phyloP scores from a whole-genome alignment of 2,113 vertebrate genomes.

The Catharus minimus region DNA sequence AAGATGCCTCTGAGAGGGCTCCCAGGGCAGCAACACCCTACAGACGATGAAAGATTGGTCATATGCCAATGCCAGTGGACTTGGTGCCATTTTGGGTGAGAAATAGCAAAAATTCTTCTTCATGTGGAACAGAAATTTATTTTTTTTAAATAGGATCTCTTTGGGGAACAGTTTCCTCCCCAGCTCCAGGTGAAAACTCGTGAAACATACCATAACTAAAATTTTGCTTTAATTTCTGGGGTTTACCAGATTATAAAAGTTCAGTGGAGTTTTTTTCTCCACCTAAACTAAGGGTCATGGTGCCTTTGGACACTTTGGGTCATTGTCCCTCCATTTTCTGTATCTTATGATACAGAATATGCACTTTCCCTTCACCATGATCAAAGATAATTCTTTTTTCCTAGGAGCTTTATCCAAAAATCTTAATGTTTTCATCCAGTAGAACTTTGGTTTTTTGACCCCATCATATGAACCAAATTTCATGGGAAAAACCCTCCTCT shows the following conservation, averaged over 20 bases:
- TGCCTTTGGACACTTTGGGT: neutral
- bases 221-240: neutral
- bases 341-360: neutral
- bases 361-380: neutral
- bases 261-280: neutral
- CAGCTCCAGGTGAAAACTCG: neutral
- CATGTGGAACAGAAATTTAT: neutral
- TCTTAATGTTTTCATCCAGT: neutral
- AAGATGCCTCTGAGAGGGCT: accelerated
- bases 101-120: neutral
- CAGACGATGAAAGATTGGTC: no score
- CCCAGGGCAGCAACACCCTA: accelerated
- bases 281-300: neutral
- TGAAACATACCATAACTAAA: neutral
- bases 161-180: neutral
- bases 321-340: neutral
- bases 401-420: neutral
- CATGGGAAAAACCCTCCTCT: neutral
- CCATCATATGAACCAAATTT: neutral
- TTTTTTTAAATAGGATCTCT: neutral
- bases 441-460: neutral
- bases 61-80: accelerated
- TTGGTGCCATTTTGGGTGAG: neutral
- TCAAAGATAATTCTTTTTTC: neutral
- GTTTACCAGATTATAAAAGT: neutral